These are phyloP conservation scores for Cephalopholis sonnerati DNA, from an alignment of 2,113 vertebrate species.

Conservation along the genomic window DNA sequence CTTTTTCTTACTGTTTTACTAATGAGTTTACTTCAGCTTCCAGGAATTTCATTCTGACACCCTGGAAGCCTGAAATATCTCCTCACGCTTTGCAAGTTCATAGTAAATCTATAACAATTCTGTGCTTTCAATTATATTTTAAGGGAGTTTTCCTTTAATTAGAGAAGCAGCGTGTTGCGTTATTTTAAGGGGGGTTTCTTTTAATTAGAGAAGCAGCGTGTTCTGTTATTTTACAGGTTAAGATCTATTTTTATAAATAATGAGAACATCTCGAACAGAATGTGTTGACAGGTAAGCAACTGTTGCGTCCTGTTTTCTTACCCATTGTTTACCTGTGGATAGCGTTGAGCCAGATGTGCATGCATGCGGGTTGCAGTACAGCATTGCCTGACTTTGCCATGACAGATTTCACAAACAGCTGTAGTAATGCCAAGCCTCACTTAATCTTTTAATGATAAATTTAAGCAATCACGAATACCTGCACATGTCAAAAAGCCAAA, in stretches of 20 bases:
- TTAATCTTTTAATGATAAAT: conserved; percentile 5
- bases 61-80: background rate
- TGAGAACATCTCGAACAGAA: background rate
- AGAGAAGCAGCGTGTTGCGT: background rate
- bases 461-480: conserved; percentile 12
- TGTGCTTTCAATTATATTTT: background rate
- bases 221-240: background rate
- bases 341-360: conserved; percentile 7
- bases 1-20: background rate
- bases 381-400: background rate
- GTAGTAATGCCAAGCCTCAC: background rate
- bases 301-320: background rate
- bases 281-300: background rate
- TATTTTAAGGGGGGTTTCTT: background rate
- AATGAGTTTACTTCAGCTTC: background rate
- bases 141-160: background rate
- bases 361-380: background rate
- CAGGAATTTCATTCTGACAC: background rate
- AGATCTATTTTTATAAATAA: conserved; percentile 13
- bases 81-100: background rate
- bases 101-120: background rate
- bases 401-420: conserved; percentile 5
- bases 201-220: background rate
- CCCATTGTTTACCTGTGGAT: background rate
- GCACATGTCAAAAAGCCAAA: background rate